Evolutionary conservation across 2,113 vertebrate species (phyloP).

Genomic region (Regulus satrapa): DNA sequence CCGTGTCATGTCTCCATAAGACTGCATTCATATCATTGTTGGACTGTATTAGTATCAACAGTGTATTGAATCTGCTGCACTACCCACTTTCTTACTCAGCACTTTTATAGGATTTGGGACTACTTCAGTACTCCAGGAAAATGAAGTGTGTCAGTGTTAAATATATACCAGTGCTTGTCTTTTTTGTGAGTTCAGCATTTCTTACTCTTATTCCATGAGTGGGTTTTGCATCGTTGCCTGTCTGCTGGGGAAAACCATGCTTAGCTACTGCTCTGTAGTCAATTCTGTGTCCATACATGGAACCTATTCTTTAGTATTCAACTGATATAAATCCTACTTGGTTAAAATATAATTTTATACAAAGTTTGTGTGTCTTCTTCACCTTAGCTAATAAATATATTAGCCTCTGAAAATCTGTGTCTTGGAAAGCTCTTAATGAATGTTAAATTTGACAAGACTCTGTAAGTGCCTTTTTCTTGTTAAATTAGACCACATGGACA

Average conservation of each 20-base stretch:
- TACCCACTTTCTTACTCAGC: background rate
- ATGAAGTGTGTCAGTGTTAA: background rate
- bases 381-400: constrained; percentile 5
- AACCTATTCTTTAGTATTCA: background rate
- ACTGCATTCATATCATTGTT: background rate
- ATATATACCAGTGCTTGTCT: background rate
- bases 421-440: background rate
- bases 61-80: background rate
- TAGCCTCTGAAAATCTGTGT: background rate
- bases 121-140: background rate
- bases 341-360: background rate
- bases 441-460: background rate
- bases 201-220: no score
- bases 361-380: background rate
- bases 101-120: background rate
- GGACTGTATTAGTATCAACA: background rate
- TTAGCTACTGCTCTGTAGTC: background rate
- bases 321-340: background rate
- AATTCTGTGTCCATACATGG: background rate
- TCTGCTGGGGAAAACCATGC: background rate
- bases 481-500: background rate
- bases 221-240: no score
- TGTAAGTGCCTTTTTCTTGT: background rate
- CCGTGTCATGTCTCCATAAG: background rate
- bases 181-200: background rate